A percentile compares a stretch with the other conserved stretches of the same genome.
Conservation (phyloP, 1,140 invertebrate species). For the Philotrypesis tridentata region DNA sequence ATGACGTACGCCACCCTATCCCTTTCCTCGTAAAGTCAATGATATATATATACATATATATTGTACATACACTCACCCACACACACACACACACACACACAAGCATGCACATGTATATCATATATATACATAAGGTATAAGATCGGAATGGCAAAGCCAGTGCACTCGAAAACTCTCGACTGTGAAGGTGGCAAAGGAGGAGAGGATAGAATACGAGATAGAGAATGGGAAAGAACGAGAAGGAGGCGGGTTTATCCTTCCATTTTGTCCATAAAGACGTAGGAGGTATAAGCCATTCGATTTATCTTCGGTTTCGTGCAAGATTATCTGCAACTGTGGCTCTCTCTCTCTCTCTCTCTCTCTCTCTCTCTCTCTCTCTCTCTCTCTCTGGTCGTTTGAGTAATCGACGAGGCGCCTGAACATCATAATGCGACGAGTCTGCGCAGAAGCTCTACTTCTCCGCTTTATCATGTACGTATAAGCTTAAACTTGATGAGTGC, state of each 20-base stretch:
- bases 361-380: too few relatives aligned
- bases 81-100: too few relatives aligned
- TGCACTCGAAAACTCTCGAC: background rate
- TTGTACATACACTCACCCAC: too few relatives aligned
- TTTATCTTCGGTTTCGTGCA: constrained; percentile 34
- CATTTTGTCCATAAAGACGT: constrained; percentile 20
- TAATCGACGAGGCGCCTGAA: constrained; percentile 9
- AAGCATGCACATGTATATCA: too few relatives aligned
- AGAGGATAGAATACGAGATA: background rate
- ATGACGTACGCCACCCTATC: background rate
- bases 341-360: too few relatives aligned
- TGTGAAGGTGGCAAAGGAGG: background rate
- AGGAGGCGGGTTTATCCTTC: background rate
- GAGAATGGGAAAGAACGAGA: background rate
- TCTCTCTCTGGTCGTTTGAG: background rate
- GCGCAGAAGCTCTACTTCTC: background rate
- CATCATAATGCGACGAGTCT: constrained; percentile 20
- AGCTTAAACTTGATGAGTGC: background rate
- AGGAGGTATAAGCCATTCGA: constrained; percentile 12
- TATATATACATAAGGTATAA: too few relatives aligned
- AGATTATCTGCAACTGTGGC: constrained; percentile 26
- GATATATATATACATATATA: background rate
- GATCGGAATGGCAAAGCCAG: background rate
- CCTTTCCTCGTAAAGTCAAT: background rate
- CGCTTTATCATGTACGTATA: background rate